Conservation (phyloP, 2,888 invertebrate genomes). For the Hipparchia sbordonii region DNA sequence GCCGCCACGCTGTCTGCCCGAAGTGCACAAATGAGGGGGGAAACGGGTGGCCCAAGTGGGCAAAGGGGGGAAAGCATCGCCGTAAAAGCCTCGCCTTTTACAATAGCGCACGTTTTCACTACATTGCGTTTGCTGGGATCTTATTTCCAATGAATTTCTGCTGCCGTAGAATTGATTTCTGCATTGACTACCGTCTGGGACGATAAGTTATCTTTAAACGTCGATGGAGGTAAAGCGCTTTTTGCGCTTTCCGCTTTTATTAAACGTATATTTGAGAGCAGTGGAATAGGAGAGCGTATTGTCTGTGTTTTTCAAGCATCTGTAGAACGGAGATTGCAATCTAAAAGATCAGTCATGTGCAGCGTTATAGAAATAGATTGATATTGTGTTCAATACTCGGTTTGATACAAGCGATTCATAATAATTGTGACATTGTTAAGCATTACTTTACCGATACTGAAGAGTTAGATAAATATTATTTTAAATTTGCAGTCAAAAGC, state of each 20-base stretch:
- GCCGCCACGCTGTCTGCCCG: conserved; percentile 45
- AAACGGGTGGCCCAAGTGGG: conserved; percentile 25
- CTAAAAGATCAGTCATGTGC: not conserved
- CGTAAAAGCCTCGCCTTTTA: conserved; percentile 61
- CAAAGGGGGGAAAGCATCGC: conserved; percentile 39
- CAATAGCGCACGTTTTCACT: conserved; percentile 70
- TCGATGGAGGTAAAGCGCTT: conserved; percentile 17
- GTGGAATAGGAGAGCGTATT: conserved; percentile 15
- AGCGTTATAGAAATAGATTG: not conserved
- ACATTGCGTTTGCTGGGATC: conserved; percentile 65
- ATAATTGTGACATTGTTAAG: no score
- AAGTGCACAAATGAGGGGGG: conserved; percentile 30
- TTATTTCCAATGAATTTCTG: conserved; percentile 68
- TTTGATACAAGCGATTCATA: no score
- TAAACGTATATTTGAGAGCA: conserved; percentile 25
- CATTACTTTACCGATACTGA: no score
- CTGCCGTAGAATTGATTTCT: conserved; percentile 51
- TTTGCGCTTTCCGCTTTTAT: conserved; percentile 19
- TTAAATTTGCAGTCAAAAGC: no score
- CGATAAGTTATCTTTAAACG: conserved; percentile 33
- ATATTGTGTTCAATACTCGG: no score
- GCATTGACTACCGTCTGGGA: conserved; percentile 27
- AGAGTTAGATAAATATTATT: no score
- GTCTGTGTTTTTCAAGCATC: conserved; percentile 9
- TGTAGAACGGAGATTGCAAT: not conserved